Base-by-base conservation (phyloP, 2,113 vertebrate species). In the Tychaedon coryphoeus region DNA sequence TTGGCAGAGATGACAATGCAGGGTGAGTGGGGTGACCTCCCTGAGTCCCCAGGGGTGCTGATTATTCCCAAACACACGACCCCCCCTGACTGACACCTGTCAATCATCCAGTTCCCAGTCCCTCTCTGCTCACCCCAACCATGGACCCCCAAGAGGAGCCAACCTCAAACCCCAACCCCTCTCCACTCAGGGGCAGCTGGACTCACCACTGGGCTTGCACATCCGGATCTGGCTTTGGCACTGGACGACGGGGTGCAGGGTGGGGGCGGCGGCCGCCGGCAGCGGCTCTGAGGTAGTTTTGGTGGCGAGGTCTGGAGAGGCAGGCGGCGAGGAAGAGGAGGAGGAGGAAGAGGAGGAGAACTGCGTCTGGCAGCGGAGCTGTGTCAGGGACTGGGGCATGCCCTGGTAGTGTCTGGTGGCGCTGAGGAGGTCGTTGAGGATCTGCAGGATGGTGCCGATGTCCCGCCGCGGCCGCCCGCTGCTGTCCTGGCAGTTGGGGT, bases 341-440 rank as follows among this genome's bases (percentile, higher is more conserved):
- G 86, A 82, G 4, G 98, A 17, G n/a, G 66, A 69, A 8, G 76
- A 82, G 5, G 98, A 97, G 11, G 98, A 92, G 58, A 99, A 99
- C 97, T 99, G 99, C 5, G 99, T 98, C 74, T 99, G 99, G 97
- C 99, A 99, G 85, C 99, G 99, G 54, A 99, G 99, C 98, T 99
- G 99, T 2, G 98, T 98, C 93, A 99, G 98, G 45, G 99, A 99
- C 10, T 99, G 98, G 9, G 99, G 99, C 98, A 99, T 99, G 95
- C 99, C 99, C 98, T 99, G 99, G 98, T 99, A 99, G 98, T 99
- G 99, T 96, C 99, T 98, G 2, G 99, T 99, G 96, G 99, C 99
- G 10, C 99, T 99, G 97, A 99, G 97, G 93, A 99, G 99, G 98
- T 99, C 99, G 3, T 99, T 99, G 80, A 99, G 99, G 96, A 99